phyloP scores from a whole-genome alignment of 1,140 invertebrate genomes.

The Apis mellifera region Amel_HAv3.1 CM009942.2:8608001-8608500 shows the following conservation, averaged over 20 bases:
- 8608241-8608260: background rate
- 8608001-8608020: conserved; percentile 97
- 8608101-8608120: background rate
- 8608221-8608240: background rate
- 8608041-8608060: conserved; percentile 97
- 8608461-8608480: conserved; percentile 98
- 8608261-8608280: conserved; percentile 3
- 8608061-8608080: conserved; percentile 93
- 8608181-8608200: background rate
- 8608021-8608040: conserved; percentile 97
- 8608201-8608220: background rate
- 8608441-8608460: conserved; percentile 74
- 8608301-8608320: conserved; percentile 96
- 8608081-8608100: background rate
- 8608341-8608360: conserved; percentile 97
- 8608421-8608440: background rate
- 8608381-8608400: conserved; percentile 72
- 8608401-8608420: background rate
- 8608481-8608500: conserved; percentile 89
- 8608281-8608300: conserved; percentile 93
- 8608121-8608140: background rate
- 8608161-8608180: background rate
- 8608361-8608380: conserved; percentile 96
- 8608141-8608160: background rate
- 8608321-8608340: conserved; percentile 93